Percentiles rank a stretch among this genome's conserved stretches.
Conservation (phyloP, 2,888 invertebrate species). For the Imbricaverruca yamaguchii region DNA sequence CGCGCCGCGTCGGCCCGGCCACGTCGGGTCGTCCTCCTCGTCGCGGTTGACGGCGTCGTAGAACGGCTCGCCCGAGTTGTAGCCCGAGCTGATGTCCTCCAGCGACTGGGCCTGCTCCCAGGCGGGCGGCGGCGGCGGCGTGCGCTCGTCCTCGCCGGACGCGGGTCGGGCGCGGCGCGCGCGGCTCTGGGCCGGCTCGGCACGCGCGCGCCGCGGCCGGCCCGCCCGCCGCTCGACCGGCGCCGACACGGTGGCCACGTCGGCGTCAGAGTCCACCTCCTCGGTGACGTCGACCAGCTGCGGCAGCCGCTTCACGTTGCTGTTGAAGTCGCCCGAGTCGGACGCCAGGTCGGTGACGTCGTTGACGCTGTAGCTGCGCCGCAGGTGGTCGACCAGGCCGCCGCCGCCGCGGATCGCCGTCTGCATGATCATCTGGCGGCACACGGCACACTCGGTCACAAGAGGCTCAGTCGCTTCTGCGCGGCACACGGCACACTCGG, state of each 20-base stretch:
- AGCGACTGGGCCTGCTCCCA: constrained; percentile 14
- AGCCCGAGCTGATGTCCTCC: constrained; percentile 15
- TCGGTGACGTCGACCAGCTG: constrained; percentile 2
- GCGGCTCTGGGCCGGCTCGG: neutral
- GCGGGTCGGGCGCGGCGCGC: neutral
- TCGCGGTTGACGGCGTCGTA: constrained; percentile 12
- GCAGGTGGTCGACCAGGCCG: neutral
- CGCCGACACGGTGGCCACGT: neutral
- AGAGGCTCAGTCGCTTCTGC: too few relatives aligned
- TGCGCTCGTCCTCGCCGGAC: neutral
- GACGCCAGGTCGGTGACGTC: constrained; percentile 9
- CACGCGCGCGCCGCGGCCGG: neutral
- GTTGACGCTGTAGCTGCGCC: constrained; percentile 21
- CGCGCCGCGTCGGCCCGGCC: neutral
- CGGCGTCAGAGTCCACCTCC: neutral
- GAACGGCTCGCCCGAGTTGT: constrained; percentile 13
- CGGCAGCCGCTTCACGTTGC: constrained; percentile 10
- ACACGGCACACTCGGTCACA: too few relatives aligned
- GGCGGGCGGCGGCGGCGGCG: neutral
- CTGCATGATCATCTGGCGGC: constrained; percentile 9
- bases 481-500: too few relatives aligned
- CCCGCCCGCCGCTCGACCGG: neutral
- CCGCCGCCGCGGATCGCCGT: constrained; percentile 16
- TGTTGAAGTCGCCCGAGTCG: constrained; percentile 18
- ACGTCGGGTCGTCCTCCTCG: neutral